A percentile compares a stretch with the other conserved stretches of the same genome.
These are phyloP conservation scores for Phengaris alcon DNA, from an alignment of 2,888 invertebrate species.

Conservation along the genomic window DNA sequence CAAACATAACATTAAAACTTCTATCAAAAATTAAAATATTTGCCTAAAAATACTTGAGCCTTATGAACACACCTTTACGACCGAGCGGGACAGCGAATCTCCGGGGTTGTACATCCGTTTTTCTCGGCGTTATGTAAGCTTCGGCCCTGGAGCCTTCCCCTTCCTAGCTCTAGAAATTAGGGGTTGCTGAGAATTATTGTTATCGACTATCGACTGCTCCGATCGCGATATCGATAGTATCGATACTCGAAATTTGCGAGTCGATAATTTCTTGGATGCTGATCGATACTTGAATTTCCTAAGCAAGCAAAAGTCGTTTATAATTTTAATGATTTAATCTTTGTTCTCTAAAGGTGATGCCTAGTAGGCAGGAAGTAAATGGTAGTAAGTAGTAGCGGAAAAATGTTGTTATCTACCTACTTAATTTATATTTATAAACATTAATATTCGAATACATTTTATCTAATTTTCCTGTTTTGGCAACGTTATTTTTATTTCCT, in stretches of 20 bases:
- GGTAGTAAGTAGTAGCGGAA: background rate
- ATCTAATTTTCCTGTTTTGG: background rate
- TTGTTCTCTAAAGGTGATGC: too few species aligned
- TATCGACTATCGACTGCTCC: slow-evolving; percentile 25
- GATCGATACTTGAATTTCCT: background rate
- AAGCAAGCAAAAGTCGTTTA: background rate
- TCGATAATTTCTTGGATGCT: background rate
- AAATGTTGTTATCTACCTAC: background rate
- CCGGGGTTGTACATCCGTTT: slow-evolving; percentile 69
- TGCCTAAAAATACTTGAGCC: slow-evolving; percentile 45
- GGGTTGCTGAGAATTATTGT: slow-evolving; percentile 30
- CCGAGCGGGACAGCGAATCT: slow-evolving; percentile 60
- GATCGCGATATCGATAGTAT: slow-evolving; percentile 23
- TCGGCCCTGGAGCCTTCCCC: slow-evolving; percentile 69
- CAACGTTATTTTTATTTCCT: background rate
- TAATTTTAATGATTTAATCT: background rate
- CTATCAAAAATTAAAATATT: background rate
- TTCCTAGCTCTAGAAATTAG: slow-evolving; percentile 35
- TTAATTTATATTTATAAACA: background rate
- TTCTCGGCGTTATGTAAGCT: slow-evolving; percentile 76
- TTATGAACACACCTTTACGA: slow-evolving; percentile 47
- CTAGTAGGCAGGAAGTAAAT: background rate
- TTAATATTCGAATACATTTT: background rate
- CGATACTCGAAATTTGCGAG: slow-evolving; percentile 12
- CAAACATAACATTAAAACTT: too few species aligned